Conservation (phyloP, 1,140 invertebrate species). For the Asbolus verrucosus region DNA sequence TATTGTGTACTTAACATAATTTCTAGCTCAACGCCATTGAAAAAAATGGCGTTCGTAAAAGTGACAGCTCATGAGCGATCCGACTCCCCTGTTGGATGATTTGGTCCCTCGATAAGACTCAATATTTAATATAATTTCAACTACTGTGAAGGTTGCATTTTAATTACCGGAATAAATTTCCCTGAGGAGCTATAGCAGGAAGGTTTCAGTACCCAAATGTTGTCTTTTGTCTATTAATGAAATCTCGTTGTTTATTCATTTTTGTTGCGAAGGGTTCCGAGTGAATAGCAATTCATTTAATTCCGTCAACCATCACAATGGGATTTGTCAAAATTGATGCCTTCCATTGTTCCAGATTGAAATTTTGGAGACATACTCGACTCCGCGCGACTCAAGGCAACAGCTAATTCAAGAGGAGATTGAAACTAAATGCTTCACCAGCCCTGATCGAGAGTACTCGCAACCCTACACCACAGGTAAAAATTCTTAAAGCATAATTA, state of each 20-base stretch:
- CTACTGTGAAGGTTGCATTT: conserved; percentile 29
- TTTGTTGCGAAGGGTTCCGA: conserved; percentile 16
- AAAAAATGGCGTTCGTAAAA: neutral
- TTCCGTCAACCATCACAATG: neutral
- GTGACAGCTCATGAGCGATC: conserved; percentile 25
- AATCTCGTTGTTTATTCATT: conserved; percentile 34
- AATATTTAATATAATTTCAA: conserved; percentile 38
- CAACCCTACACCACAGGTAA: conserved; percentile 71
- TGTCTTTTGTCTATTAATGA: conserved; percentile 30
- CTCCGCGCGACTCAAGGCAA: conserved; percentile 68
- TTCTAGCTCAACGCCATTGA: no score
- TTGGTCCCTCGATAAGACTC: conserved; percentile 23
- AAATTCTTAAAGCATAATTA: conserved; percentile 29
- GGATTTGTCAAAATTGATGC: conserved; percentile 23
- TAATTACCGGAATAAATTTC: conserved; percentile 37
- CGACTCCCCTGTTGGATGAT: conserved; percentile 16
- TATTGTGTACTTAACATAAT: no score
- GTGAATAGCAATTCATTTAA: neutral
- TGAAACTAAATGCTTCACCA: conserved; percentile 68
- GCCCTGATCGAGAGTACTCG: conserved; percentile 70
- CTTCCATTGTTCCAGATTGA: conserved; percentile 68
- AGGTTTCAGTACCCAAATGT: conserved; percentile 1
- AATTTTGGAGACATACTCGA: conserved; percentile 72
- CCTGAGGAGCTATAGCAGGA: conserved; percentile 18
- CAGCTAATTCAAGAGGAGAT: conserved; percentile 68